These are phyloP conservation scores for Theristicus caerulescens DNA, from an alignment of 2,113 vertebrate genomes.

Conservation along the genomic window DNA sequence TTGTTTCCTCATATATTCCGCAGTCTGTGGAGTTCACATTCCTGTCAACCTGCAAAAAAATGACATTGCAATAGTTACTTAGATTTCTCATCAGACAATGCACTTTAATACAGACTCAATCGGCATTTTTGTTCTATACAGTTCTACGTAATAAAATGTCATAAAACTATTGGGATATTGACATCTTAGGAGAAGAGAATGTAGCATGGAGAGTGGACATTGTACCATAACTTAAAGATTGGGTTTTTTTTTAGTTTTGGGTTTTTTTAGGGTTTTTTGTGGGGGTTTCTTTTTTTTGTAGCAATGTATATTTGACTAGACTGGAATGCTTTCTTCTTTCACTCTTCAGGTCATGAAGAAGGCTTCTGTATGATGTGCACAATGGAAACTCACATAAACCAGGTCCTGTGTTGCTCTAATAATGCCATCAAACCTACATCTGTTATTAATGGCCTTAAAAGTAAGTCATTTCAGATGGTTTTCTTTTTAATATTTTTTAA, in stretches of 20 bases:
- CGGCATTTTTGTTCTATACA: neutral
- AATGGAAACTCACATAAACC: slow-evolving; percentile 93
- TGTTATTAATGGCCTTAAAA: slow-evolving; percentile 92
- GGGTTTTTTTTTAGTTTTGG: no score
- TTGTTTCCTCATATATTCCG: neutral
- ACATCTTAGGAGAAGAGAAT: neutral
- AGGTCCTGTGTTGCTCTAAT: slow-evolving; percentile 89
- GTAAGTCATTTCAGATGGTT: slow-evolving; percentile 70
- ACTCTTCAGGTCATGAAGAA: slow-evolving; percentile 83
- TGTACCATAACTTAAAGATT: neutral
- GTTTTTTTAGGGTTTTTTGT: neutral
- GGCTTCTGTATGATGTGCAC: slow-evolving; percentile 99
- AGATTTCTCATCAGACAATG: neutral
- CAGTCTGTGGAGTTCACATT: neutral
- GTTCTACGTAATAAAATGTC: neutral
- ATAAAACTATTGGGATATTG: neutral
- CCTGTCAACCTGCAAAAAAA: neutral
- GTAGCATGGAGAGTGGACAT: neutral
- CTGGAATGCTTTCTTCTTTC: neutral
- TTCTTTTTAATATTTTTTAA: neutral
- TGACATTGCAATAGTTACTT: neutral
- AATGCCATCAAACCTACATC: slow-evolving; percentile 91
- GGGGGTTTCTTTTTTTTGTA: neutral
- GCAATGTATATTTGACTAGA: neutral
- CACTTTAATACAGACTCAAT: neutral